phyloP scores from a whole-genome alignment of 2,888 invertebrate species.

The Sepiola atlantica region DNA sequence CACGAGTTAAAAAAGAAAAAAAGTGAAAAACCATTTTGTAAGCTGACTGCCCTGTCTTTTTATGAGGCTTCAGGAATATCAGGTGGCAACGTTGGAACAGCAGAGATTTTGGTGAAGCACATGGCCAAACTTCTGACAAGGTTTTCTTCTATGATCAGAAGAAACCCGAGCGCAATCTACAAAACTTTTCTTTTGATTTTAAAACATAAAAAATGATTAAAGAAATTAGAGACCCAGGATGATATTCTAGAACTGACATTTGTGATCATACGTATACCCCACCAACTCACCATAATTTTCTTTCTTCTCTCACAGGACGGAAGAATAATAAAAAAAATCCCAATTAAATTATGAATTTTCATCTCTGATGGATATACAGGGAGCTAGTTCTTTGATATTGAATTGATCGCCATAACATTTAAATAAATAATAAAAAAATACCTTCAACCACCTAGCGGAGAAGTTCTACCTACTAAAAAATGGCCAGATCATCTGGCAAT shows the following conservation, averaged over 20 bases:
- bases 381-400: not conserved
- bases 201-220: not conserved
- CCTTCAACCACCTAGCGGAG: not conserved
- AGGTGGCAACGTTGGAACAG: too few relatives aligned
- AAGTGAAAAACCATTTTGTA: too few relatives aligned
- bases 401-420: not conserved
- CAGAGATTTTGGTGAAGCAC: too few relatives aligned
- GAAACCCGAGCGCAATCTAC: not conserved
- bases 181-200: not conserved
- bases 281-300: not conserved
- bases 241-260: not conserved
- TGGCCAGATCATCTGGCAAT: not conserved
- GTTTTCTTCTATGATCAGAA: too few relatives aligned
- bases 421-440: not conserved
- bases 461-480: not conserved
- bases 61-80: too few relatives aligned
- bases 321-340: not conserved
- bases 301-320: not conserved
- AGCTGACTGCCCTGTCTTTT: too few relatives aligned
- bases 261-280: too few relatives aligned
- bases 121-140: too few relatives aligned
- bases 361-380: not conserved
- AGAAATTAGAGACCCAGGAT: not conserved
- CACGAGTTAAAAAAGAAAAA: too few relatives aligned
- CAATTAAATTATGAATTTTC: not conserved